Evolutionary conservation across 2,797 vertebrate species (phyloP).

Genomic region (Clarias pachynema): DNA sequence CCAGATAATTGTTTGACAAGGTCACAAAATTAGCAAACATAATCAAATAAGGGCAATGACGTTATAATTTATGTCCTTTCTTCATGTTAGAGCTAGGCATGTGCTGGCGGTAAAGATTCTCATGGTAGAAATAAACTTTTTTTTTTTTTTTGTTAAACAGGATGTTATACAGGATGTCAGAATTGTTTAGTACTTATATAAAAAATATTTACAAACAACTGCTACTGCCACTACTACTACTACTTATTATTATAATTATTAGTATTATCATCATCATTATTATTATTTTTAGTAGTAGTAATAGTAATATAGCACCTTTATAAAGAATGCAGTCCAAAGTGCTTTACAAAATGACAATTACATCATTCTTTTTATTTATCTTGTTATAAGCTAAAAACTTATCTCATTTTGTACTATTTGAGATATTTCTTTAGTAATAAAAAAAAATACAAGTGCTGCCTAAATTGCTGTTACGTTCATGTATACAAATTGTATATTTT

Average conservation of each 20-base stretch:
- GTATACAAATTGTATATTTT: constrained; percentile 64
- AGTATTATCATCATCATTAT: no score
- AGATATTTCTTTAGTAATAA: constrained; percentile 67
- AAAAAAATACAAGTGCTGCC: constrained; percentile 71
- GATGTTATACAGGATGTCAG: neutral
- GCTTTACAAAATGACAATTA: neutral
- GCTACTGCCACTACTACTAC: neutral
- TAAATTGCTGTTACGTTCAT: constrained; percentile 67
- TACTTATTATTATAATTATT: neutral
- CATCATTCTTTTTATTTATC: no score
- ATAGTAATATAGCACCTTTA: neutral
- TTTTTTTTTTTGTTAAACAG: no score
- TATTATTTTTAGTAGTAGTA: neutral
- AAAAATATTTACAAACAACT: neutral
- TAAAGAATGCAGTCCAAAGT: neutral
- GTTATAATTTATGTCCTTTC: constrained; percentile 63
- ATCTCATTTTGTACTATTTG: constrained; percentile 27
- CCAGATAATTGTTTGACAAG: constrained; percentile 74
- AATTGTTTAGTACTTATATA: neutral
- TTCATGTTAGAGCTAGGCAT: constrained; percentile 24
- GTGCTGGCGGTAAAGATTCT: constrained; percentile 16
- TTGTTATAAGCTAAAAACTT: constrained; percentile 26
- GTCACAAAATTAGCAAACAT: constrained; percentile 74
- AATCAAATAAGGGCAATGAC: constrained; percentile 69
- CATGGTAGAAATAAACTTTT: neutral